Evolutionary conservation across 2,797 vertebrate genomes (phyloP), one percentile per base, ranked within the genome.

Genomic region (Tapera naevia): DNA sequence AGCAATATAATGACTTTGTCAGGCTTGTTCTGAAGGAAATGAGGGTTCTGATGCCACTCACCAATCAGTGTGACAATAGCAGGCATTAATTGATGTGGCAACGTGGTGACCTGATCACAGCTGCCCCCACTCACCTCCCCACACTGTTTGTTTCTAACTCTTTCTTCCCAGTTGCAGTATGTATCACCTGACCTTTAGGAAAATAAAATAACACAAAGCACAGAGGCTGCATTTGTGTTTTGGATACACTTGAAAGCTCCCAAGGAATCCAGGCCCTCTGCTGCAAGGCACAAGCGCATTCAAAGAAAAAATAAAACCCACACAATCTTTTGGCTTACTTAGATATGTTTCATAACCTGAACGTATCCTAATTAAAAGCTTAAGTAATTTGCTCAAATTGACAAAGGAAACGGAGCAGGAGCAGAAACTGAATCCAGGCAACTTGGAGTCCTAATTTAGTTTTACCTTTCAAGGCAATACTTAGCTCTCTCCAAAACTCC

Each of bases 211-310:
- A 45, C 67, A 39, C 16, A 28, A 43, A 86, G 4, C 24, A 61
- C 24, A 62, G 17, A 74, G 57, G 46, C 61, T 83, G 66, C 45
- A 33, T 79, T 90, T 90, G 33, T 89, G 30, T 76, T 95, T 86
- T 78, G 51, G 89, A 86, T n/a, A 60, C 50, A 84, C 80, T 90
- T 67, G 82, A 92, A 87, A 93, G 83, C 46, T 93, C 35, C 39
- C 37, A 62, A 81, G 94, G 88, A 96, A 95, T 88, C 76, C 73
- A 81, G 37, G 57, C 35, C 22, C 45, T 53, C 30, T 43, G 21
- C 70, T 84, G 39, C 33, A 50, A 89, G 70, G 33, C 45, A 46
- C 13, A n/a, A 61, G 54, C 35, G 81, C 30, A 54, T 50, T 70
- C 79, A 53, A 62, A 75, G 14, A 1, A 7, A 17, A 0, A 53